A percentile compares a stretch with the other conserved stretches of the same genome.
These are phyloP conservation scores for Clarias laeviceps DNA, from an alignment of 2,797 vertebrate genomes.

Conservation along the genomic window DNA sequence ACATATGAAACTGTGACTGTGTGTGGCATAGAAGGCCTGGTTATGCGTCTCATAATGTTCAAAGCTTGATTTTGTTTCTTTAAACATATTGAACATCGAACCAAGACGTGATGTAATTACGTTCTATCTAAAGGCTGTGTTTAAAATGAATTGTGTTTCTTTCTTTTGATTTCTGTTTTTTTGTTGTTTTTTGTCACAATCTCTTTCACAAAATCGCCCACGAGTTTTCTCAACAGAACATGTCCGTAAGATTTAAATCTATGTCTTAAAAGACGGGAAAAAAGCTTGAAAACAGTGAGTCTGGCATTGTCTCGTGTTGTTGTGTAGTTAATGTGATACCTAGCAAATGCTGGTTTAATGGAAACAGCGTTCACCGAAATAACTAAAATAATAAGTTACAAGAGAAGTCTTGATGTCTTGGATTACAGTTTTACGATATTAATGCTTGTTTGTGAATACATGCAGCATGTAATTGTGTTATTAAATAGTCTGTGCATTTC, in stretches of 20 bases:
- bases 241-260: neutral
- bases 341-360: neutral
- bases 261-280: neutral
- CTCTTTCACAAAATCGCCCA: neutral
- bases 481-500: neutral
- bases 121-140: neutral
- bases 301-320: neutral
- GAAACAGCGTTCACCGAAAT: neutral
- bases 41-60: neutral
- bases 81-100: neutral
- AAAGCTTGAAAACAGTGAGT: no score
- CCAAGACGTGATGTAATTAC: neutral
- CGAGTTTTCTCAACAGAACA: neutral
- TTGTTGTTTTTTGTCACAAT: neutral
- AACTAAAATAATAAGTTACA: slow-evolving; percentile 6
- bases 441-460: neutral
- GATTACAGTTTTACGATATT: neutral
- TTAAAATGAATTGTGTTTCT: neutral
- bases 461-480: neutral
- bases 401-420: neutral
- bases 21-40: neutral
- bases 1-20: neutral
- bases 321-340: slow-evolving; percentile 1
- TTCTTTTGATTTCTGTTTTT: neutral
- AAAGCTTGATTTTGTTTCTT: neutral